Conservation (phyloP, 2,888 invertebrate genomes). For the Andrena praecox region DNA sequence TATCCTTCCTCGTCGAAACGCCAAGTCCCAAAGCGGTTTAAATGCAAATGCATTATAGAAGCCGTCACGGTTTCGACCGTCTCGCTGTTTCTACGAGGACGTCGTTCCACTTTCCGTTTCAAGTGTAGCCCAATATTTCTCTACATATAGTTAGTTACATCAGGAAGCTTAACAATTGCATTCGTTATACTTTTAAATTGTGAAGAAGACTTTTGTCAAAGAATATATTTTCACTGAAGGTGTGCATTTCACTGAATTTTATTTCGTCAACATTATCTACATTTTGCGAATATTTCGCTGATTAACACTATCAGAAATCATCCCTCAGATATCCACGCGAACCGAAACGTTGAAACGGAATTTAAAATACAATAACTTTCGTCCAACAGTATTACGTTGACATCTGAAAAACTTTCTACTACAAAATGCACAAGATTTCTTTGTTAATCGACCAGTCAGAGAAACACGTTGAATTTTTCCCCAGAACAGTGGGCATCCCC, state of each 20-base stretch:
- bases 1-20: slow-evolving; percentile 25
- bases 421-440: neutral
- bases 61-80: slow-evolving; percentile 3
- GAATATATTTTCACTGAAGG: no score
- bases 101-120: slow-evolving; percentile 18
- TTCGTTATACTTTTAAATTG: no score
- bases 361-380: no score
- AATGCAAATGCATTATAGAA: slow-evolving; percentile 46
- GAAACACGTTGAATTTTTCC: slow-evolving; percentile 4
- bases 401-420: neutral
- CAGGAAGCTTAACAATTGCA: no score
- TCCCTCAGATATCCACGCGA: no score
- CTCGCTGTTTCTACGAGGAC: slow-evolving; percentile 12
- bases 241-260: no score
- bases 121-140: neutral
- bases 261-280: no score
- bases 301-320: no score
- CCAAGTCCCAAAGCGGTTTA: slow-evolving; percentile 40
- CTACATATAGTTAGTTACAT: no score
- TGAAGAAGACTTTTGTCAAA: no score
- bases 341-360: no score
- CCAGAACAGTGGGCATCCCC: neutral
- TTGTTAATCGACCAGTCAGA: neutral
- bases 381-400: neutral
- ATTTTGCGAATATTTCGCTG: no score